Evolutionary conservation across 2,888 invertebrate genomes (phyloP).

Genomic region (Meteorus colon): DNA sequence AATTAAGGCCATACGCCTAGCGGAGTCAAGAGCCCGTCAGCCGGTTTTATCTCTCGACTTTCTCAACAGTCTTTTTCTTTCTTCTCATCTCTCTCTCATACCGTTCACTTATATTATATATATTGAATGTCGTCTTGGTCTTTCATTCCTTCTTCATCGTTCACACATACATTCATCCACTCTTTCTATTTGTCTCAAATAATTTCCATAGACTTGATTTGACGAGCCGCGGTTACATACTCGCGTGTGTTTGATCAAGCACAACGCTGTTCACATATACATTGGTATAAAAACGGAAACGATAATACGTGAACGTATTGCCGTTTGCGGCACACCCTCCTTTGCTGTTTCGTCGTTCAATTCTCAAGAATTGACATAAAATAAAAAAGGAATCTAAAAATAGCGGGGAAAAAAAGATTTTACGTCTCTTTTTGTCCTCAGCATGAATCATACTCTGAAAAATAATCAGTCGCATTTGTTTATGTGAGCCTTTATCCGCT

Average conservation of each 20-base stretch:
- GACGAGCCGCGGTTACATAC: neutral
- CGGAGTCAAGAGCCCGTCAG: constrained; percentile 21
- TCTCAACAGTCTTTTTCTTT: constrained; percentile 34
- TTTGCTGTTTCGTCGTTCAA: neutral
- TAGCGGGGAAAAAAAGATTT: neutral
- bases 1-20: constrained; percentile 39
- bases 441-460: neutral
- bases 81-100: constrained; percentile 6
- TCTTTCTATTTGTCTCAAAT: neutral
- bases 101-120: neutral
- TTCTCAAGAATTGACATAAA: neutral
- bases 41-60: constrained; percentile 34
- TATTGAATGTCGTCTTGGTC: constrained; percentile 1
- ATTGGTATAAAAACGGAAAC: constrained; percentile 31
- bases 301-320: constrained; percentile 22
- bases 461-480: constrained; percentile 39
- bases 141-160: neutral
- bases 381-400: constrained; percentile 9
- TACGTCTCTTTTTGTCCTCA: neutral
- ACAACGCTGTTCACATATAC: neutral
- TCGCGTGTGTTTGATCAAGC: constrained; percentile 1
- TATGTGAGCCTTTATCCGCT: constrained; percentile 41
- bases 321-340: constrained; percentile 36
- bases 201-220: constrained; percentile 4
- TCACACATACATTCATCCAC: neutral